These are phyloP conservation scores for Aphaenogaster floridana DNA, from an alignment of 1,140 invertebrate genomes.

Conservation along the genomic window DNA sequence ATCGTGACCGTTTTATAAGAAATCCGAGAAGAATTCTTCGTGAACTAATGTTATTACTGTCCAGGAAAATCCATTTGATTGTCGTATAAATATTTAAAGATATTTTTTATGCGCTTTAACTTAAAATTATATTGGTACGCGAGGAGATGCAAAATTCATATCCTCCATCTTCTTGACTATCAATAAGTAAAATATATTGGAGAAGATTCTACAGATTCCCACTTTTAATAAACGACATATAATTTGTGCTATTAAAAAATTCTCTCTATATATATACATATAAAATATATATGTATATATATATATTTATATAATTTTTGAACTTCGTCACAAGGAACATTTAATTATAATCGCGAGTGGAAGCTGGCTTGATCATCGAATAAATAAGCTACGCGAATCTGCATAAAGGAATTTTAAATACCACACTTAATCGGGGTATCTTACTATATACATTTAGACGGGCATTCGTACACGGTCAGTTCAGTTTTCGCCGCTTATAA, in stretches of 20 bases:
- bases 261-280: background rate
- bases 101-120: background rate
- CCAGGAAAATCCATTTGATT: background rate
- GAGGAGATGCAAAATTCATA: background rate
- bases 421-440: background rate
- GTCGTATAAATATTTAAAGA: background rate
- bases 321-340: background rate
- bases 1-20: constrained; percentile 3
- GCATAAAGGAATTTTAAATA: constrained; percentile 23
- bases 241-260: background rate
- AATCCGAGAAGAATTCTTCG: background rate
- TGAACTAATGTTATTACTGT: constrained; percentile 17
- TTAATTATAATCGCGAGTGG: background rate
- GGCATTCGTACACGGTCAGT: background rate
- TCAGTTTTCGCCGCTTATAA: background rate
- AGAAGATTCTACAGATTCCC: background rate
- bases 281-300: too few relatives aligned
- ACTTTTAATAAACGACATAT: background rate
- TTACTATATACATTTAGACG: constrained; percentile 14
- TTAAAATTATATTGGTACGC: background rate
- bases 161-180: background rate
- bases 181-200: background rate
- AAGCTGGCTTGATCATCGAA: constrained; percentile 31
- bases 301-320: too few relatives aligned
- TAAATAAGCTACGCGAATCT: constrained; percentile 5